Percentiles rank a stretch among this genome's conserved stretches.
These are phyloP conservation scores for Thecophora atra DNA, from an alignment of 2,888 invertebrate genomes.

Conservation along the genomic window DNA sequence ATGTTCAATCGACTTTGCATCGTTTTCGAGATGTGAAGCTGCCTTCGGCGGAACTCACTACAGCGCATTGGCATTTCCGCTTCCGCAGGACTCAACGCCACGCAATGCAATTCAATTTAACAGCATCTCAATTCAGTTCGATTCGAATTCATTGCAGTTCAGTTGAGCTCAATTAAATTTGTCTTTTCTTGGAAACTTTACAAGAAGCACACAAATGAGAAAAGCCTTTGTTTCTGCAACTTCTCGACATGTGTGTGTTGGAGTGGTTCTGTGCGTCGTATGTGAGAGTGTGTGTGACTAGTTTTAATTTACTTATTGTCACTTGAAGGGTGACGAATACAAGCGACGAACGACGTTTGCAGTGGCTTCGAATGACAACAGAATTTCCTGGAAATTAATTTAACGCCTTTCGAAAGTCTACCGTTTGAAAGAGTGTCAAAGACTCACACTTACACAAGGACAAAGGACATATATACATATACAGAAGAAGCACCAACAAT, in stretches of 20 bases:
- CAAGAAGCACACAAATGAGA: neutral
- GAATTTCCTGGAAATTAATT: slow-evolving; percentile 36
- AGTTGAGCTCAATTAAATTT: slow-evolving; percentile 19
- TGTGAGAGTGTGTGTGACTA: neutral
- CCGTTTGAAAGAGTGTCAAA: slow-evolving; percentile 15
- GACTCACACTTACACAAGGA: no score
- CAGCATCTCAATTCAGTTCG: slow-evolving; percentile 8
- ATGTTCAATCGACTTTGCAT: neutral
- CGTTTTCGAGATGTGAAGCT: neutral
- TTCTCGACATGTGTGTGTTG: neutral
- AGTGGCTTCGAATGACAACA: slow-evolving; percentile 16
- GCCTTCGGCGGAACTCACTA: slow-evolving; percentile 23
- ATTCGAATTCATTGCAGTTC: slow-evolving; percentile 19
- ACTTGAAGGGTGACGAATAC: slow-evolving; percentile 29
- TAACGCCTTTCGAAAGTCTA: slow-evolving; percentile 23
- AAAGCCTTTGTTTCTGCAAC: neutral
- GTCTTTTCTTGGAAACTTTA: neutral
- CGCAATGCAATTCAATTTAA: slow-evolving; percentile 22
- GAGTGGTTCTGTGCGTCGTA: neutral
- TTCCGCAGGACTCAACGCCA: slow-evolving; percentile 29
- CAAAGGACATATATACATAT: no score
- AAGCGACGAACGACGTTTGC: neutral
- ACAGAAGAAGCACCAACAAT: no score
- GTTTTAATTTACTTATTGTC: slow-evolving; percentile 41
- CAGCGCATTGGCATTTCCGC: slow-evolving; percentile 16